These are phyloP conservation scores for Centroberyx gerrardi DNA, from an alignment of 2,797 vertebrate genomes.

Conservation along the genomic window DNA sequence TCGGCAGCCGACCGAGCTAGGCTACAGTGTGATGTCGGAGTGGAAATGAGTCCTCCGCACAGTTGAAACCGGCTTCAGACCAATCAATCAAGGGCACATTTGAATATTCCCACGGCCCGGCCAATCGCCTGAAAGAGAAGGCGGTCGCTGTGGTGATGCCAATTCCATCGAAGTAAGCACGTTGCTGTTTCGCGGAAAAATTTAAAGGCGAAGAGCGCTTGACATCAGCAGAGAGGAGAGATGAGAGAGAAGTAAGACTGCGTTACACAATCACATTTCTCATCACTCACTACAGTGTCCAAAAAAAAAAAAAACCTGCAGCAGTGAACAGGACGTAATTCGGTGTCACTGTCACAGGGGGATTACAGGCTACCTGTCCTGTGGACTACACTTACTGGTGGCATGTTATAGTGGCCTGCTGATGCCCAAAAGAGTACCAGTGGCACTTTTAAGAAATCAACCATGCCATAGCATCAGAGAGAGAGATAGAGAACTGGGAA, in stretches of 20 bases:
- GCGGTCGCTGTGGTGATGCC: conserved; percentile 73
- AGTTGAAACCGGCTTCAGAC: conserved; percentile 74
- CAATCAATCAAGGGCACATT: conserved; percentile 80
- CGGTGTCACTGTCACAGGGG: too few relatives aligned
- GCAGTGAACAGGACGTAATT: too few relatives aligned
- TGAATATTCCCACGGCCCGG: conserved; percentile 80
- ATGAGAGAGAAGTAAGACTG: too few relatives aligned
- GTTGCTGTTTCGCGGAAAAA: conserved; percentile 74
- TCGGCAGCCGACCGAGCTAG: conserved; percentile 55
- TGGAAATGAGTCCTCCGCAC: conserved; percentile 69
- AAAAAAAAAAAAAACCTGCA: too few relatives aligned
- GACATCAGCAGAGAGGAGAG: background rate
- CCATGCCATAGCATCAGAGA: too few relatives aligned
- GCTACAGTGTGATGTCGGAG: conserved; percentile 74
- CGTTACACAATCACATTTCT: background rate
- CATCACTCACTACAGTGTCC: background rate
- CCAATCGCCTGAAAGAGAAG: conserved; percentile 75
- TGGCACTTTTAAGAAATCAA: too few relatives aligned
- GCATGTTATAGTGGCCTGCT: too few relatives aligned
- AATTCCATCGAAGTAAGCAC: conserved; percentile 73
- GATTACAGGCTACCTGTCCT: too few relatives aligned
- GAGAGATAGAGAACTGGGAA: too few relatives aligned
- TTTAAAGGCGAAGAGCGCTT: conserved; percentile 74
- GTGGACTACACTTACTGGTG: too few relatives aligned
- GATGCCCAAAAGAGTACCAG: too few relatives aligned